Evolutionary conservation across 1,140 invertebrate genomes (phyloP).

Genomic region (Hestina assimilis): DNA sequence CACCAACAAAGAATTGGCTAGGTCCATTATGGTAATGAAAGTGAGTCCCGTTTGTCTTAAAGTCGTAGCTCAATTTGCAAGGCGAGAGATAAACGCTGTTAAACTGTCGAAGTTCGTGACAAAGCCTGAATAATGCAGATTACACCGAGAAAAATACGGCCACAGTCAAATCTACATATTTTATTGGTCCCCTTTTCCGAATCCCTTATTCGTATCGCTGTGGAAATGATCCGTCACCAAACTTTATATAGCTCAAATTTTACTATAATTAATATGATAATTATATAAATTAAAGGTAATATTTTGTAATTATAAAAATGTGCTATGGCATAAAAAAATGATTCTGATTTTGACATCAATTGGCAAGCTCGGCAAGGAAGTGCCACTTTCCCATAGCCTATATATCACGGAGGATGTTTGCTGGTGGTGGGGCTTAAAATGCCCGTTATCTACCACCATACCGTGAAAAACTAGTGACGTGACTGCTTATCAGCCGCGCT

Average conservation of each 20-base stretch:
- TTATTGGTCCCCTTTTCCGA: constrained; percentile 70
- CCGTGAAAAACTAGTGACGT: no score
- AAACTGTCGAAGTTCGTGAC: constrained; percentile 78
- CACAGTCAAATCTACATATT: constrained; percentile 76
- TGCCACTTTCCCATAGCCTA: no score
- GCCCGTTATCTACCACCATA: no score
- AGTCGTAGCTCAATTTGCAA: constrained; percentile 78
- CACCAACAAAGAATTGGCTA: constrained; percentile 72
- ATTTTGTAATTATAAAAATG: no score
- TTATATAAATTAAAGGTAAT: no score
- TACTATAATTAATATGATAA: neutral
- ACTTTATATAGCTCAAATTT: neutral
- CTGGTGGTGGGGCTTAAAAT: no score
- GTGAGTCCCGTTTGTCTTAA: constrained; percentile 77
- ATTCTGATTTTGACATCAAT: no score
- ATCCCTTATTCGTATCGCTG: constrained; percentile 53
- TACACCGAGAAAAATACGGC: constrained; percentile 76
- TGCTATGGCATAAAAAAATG: no score
- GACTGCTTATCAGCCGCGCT: no score
- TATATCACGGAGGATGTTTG: no score
- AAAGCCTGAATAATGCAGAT: constrained; percentile 78
- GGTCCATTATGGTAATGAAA: constrained; percentile 77
- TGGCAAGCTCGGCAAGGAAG: no score
- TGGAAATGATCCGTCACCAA: constrained; percentile 37
- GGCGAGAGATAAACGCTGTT: constrained; percentile 77